A percentile compares a stretch with the other conserved stretches of the same genome.
phyloP scores from a whole-genome alignment of 2,113 vertebrate genomes.

The Bambusicola thoracicus region DNA sequence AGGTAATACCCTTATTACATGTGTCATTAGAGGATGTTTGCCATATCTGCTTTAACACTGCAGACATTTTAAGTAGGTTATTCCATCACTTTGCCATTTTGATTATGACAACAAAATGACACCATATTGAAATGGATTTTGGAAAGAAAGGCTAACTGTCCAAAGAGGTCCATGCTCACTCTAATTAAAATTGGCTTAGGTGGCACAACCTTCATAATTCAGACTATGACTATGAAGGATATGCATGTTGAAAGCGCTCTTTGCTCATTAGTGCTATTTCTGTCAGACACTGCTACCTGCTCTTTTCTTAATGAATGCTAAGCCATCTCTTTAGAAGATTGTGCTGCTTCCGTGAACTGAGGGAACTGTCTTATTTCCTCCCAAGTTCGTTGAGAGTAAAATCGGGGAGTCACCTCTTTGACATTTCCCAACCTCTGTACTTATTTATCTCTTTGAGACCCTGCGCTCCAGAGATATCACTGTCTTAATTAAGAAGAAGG shows the following conservation, averaged over 20 bases:
- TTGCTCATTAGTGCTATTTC: constrained; percentile 87
- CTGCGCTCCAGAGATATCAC: constrained; percentile 88
- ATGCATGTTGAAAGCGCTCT: constrained; percentile 80
- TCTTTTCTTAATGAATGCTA: constrained; percentile 86
- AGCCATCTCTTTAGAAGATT: constrained; percentile 80
- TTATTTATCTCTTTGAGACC: constrained; percentile 88
- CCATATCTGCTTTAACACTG: constrained; percentile 73
- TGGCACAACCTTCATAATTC: constrained; percentile 86
- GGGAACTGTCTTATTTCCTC: constrained; percentile 82
- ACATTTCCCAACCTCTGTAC: constrained; percentile 87
- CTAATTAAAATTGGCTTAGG: constrained; percentile 89
- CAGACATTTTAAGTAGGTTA: constrained; percentile 85
- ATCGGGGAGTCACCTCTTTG: constrained; percentile 84
- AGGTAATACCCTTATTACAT: constrained; percentile 84
- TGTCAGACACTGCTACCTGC: constrained; percentile 82
- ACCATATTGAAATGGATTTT: constrained; percentile 87
- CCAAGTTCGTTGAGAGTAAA: constrained; percentile 82
- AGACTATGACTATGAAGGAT: constrained; percentile 81
- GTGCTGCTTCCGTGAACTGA: constrained; percentile 73
- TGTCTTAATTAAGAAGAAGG: constrained; percentile 95
- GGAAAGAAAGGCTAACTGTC: constrained; percentile 88
- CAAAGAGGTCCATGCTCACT: constrained; percentile 83
- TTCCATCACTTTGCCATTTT: constrained; percentile 88
- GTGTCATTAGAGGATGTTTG: constrained; percentile 84
- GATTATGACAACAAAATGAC: constrained; percentile 88